Conservation (phyloP, 2,113 vertebrate genomes). For the Python bivittatus region DNA sequence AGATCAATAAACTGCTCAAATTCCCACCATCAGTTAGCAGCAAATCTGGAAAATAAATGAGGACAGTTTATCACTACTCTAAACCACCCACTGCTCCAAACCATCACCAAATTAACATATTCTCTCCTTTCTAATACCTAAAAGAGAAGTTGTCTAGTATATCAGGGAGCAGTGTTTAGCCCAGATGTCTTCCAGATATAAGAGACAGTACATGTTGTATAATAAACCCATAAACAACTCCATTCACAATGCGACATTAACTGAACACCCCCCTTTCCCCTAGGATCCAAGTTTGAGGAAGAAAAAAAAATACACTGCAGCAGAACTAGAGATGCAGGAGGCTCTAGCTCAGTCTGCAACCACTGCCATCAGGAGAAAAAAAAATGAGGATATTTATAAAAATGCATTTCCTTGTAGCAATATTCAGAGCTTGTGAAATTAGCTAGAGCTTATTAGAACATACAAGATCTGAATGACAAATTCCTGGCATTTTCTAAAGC, state of each 20-base stretch:
- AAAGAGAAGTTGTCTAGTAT: neutral
- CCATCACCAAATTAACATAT: neutral
- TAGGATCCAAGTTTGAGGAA: too few relatives aligned
- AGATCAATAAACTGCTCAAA: conserved; percentile 2
- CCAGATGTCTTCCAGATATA: neutral
- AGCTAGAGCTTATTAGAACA: neutral
- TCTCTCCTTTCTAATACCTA: neutral
- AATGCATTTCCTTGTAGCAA: neutral
- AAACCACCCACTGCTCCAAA: neutral
- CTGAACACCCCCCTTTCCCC: neutral
- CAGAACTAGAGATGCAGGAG: too few relatives aligned
- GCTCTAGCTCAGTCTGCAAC: neutral
- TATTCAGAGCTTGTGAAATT: neutral
- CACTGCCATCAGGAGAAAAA: neutral
- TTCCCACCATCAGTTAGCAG: neutral
- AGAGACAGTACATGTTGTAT: neutral
- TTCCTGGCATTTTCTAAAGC: neutral
- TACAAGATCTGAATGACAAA: neutral
- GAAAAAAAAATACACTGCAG: neutral
- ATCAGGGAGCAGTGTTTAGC: neutral
- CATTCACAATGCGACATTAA: too few relatives aligned
- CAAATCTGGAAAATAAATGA: neutral
- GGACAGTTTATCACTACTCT: neutral
- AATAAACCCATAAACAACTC: neutral
- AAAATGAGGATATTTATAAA: neutral